Percentiles rank a stretch among this genome's conserved stretches.
phyloP scores from a whole-genome alignment of 2,888 invertebrate genomes.

The Lasioglossum morio region DNA sequence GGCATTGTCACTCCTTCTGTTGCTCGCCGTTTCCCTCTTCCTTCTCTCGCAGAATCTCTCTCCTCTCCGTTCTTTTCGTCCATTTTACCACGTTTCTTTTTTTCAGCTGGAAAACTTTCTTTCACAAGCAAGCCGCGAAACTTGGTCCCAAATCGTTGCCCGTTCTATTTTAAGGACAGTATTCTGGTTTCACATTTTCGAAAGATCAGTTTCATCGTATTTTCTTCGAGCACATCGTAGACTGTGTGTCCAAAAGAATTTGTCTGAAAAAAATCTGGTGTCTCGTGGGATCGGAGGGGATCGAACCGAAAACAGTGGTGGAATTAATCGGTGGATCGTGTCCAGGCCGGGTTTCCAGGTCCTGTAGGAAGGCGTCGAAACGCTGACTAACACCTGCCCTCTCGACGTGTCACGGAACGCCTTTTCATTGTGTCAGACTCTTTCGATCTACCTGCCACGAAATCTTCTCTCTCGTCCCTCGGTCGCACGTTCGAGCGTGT shows the following conservation, averaged over 20 bases:
- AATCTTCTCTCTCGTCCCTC: constrained; percentile 1
- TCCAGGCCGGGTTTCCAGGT: constrained; percentile 10
- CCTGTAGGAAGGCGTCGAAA: constrained; percentile 19
- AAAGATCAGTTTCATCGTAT: not conserved
- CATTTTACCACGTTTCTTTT: not conserved
- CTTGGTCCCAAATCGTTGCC: constrained; percentile 8
- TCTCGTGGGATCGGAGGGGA: too few relatives aligned
- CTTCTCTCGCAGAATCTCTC: not conserved
- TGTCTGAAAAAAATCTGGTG: not conserved
- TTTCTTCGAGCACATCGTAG: not conserved
- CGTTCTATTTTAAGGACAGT: not conserved
- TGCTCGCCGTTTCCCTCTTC: not conserved
- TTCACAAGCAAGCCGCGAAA: constrained; percentile 17
- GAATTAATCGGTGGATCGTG: constrained; percentile 38
- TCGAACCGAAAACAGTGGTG: not conserved
- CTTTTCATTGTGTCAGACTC: constrained; percentile 43
- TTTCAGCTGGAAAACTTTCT: constrained; percentile 1
- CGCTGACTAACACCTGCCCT: constrained; percentile 45
- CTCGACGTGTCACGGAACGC: constrained; percentile 47
- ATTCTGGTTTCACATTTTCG: not conserved
- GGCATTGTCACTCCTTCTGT: constrained; percentile 69
- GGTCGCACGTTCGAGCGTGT: constrained; percentile 30
- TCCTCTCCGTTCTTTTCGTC: not conserved
- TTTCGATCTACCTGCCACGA: constrained; percentile 56
- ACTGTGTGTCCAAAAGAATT: not conserved